These are phyloP conservation scores for Agrotis puta DNA, from an alignment of 2,888 invertebrate genomes.

Conservation along the genomic window DNA sequence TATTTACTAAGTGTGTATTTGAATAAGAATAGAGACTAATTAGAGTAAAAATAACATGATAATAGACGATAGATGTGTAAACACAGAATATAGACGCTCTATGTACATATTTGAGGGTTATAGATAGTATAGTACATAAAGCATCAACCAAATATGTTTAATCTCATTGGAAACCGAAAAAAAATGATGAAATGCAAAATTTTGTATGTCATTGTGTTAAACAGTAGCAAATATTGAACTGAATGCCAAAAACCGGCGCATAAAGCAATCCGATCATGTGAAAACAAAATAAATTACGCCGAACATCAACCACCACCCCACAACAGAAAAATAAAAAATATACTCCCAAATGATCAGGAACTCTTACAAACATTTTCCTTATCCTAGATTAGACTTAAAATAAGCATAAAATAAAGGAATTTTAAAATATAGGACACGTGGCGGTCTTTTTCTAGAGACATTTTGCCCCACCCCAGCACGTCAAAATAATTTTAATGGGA, in stretches of 20 bases:
- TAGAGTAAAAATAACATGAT: constrained; percentile 5
- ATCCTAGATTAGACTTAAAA: constrained; percentile 58
- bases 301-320: constrained; percentile 28
- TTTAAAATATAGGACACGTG: constrained; percentile 88
- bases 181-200: not conserved
- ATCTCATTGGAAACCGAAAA: not conserved
- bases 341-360: constrained; percentile 15
- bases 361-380: constrained; percentile 32
- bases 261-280: constrained; percentile 79
- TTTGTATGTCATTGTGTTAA: constrained; percentile 1
- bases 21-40: constrained; percentile 3
- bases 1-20: constrained; percentile 7
- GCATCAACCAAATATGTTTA: constrained; percentile 6
- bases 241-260: constrained; percentile 67
- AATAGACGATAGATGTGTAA: not conserved
- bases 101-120: constrained; percentile 47
- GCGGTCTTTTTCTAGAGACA: constrained; percentile 85
- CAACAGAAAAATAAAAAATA: constrained; percentile 34
- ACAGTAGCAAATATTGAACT: constrained; percentile 8
- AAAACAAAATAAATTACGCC: constrained; percentile 74
- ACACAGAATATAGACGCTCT: not conserved
- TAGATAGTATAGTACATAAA: not conserved
- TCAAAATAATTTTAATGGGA: constrained; percentile 81
- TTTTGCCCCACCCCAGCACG: constrained; percentile 88
- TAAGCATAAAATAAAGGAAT: constrained; percentile 71